These are phyloP conservation scores for Megathymus violae DNA, from an alignment of 1,140 invertebrate species.

Conservation along the genomic window DNA sequence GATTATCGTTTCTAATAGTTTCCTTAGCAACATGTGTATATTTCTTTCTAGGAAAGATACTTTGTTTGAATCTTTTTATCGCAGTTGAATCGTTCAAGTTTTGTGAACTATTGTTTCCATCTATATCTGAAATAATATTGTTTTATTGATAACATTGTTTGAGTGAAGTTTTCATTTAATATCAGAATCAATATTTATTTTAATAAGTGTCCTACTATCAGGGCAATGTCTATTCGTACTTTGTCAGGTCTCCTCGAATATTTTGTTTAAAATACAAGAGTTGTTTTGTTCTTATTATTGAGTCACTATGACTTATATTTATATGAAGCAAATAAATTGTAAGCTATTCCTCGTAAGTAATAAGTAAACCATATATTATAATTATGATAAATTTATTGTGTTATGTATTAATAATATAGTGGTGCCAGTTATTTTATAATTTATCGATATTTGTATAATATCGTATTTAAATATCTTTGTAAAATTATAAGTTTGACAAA, in stretches of 20 bases:
- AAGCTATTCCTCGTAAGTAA: too few species aligned
- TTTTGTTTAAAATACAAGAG: not conserved
- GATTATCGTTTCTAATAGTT: constrained; percentile 2
- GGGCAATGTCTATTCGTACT: constrained; percentile 14
- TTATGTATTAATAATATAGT: too few species aligned
- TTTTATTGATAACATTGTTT: constrained; percentile 16
- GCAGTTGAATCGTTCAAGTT: constrained; percentile 6
- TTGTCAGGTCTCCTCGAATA: not conserved
- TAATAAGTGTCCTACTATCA: not conserved
- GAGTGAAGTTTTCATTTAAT: not conserved
- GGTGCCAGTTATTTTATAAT: too few species aligned
- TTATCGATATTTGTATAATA: too few species aligned
- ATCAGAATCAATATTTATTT: not conserved
- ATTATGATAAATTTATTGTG: too few species aligned
- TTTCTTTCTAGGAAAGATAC: constrained; percentile 15
- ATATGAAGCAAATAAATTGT: too few species aligned
- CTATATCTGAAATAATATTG: constrained; percentile 53
- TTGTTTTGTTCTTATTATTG: not conserved
- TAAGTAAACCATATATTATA: too few species aligned
- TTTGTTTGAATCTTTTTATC: constrained; percentile 5
- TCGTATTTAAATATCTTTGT: too few species aligned
- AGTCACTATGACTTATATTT: too few species aligned
- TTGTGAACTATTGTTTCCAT: constrained; percentile 47
- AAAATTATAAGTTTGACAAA: too few species aligned
- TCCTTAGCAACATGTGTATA: constrained; percentile 9